Base-by-base conservation (phyloP, 2,888 invertebrate genomes). In the Nomada goodeniana region DNA sequence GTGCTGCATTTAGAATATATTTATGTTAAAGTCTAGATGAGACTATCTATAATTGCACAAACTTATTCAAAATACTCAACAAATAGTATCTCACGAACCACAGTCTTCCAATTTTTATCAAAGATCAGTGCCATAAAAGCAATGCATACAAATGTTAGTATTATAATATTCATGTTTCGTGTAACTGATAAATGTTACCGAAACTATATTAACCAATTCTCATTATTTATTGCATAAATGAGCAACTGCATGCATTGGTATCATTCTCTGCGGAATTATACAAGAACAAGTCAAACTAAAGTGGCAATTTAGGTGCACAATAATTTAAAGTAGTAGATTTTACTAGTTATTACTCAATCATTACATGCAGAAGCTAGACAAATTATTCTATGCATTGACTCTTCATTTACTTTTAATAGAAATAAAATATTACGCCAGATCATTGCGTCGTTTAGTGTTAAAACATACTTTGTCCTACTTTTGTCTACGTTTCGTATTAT, bases 91-190 rank as follows among this genome's bases (percentile, higher is more conserved):
- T 75, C 50, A 47, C 70, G 44, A 60, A 80, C 76, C 72, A 78
- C 74, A 73, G 89, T 88, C 89, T 89, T 88, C 88, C 88, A 88
- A 55, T 85, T 79, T 76, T 70, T 82, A 88, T 52, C 65, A 87
- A 79, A 76, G 23, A 63, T 65, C 64, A 69, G 88, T 88, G 88
- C 89, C 88, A 88, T 89, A 85, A 79, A 57, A 50, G 60, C 50
- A 67, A 67, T n/a, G 18, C 36, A 36, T 63, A 44, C 57, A 26
- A 74, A 64, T 57, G 57, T 59, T 61, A 64, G 23, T 10, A 55
- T 59, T 42, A 47, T 72, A 77, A 65, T 52, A 63, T 44, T 70
- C 64, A 69, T 52, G 71, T 82, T 82, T 84, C 55, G 23, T 59
- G 69, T 68, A 57, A 67, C 42, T 73, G 69, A 18, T 74, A 15